A percentile compares a stretch with the other conserved stretches of the same genome.
phyloP scores from a whole-genome alignment of 2,113 vertebrate genomes.

The Okapia johnstoni region DNA sequence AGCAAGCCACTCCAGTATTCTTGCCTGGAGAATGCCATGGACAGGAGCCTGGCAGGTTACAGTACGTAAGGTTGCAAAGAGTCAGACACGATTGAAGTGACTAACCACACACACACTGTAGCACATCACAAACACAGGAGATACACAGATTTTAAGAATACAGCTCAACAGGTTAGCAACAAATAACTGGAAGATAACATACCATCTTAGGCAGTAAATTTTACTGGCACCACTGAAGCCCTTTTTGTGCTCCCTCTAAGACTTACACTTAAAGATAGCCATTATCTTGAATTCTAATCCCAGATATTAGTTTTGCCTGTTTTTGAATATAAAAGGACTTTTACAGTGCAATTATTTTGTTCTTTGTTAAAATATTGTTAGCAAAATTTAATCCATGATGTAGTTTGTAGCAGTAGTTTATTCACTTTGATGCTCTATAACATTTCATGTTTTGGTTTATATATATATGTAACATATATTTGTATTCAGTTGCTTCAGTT shows the following conservation, averaged over 20 bases:
- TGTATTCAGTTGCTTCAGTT: not conserved
- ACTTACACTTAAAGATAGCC: not conserved
- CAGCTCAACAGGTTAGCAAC: not conserved
- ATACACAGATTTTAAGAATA: not conserved
- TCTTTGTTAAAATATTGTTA: not conserved
- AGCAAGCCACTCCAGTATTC: not conserved
- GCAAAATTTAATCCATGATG: not conserved
- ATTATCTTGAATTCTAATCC: not conserved
- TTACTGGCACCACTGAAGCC: not conserved
- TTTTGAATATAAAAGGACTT: not conserved
- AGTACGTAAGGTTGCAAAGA: rapidly evolving
- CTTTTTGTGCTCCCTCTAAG: not conserved
- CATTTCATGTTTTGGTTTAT: not conserved
- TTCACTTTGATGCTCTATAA: not conserved
- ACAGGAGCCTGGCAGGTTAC: not conserved
- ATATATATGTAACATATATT: not conserved
- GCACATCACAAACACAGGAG: not conserved
- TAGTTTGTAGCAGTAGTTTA: not conserved
- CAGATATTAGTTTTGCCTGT: not conserved
- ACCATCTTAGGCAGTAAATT: not conserved
- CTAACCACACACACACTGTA: not conserved
- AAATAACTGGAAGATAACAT: not conserved
- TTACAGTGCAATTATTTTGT: not conserved
- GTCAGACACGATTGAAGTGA: not conserved
- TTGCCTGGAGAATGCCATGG: not conserved